These are phyloP conservation scores for Dexiosoma caninum DNA, from an alignment of 2,888 invertebrate species.

Conservation along the genomic window DNA sequence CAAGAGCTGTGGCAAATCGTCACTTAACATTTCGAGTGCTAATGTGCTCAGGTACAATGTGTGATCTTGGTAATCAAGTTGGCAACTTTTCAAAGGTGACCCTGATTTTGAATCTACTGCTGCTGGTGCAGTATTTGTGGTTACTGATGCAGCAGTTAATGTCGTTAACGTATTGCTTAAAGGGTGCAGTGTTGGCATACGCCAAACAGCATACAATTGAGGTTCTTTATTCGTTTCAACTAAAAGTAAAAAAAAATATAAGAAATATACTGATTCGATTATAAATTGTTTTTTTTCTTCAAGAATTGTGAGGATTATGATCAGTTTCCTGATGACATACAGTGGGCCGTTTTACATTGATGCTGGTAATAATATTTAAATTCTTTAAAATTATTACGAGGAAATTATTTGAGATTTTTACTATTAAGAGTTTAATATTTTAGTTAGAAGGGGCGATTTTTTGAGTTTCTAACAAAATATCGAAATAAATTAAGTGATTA, in stretches of 20 bases:
- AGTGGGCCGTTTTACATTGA: not conserved
- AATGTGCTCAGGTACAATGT: constrained; percentile 73
- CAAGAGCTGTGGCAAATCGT: constrained; percentile 82
- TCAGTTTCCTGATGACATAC: not conserved
- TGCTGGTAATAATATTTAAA: too few species aligned
- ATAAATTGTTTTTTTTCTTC: not conserved
- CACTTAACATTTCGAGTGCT: constrained; percentile 76
- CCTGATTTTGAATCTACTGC: constrained; percentile 49
- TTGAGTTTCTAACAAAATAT: too few species aligned
- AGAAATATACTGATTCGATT: not conserved
- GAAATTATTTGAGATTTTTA: too few species aligned
- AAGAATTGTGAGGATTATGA: constrained; percentile 8
- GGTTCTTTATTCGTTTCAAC: constrained; percentile 66
- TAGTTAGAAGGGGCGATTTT: too few species aligned
- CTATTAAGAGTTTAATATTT: too few species aligned
- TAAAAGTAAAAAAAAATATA: constrained; percentile 55
- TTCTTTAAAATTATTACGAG: too few species aligned
- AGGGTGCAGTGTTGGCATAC: constrained; percentile 65
- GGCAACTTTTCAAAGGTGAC: constrained; percentile 70
- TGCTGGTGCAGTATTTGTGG: constrained; percentile 36
- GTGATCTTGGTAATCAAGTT: constrained; percentile 73
- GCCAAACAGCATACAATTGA: constrained; percentile 75
- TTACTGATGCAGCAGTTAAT: constrained; percentile 42
- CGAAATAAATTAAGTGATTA: too few species aligned
- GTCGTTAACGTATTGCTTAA: constrained; percentile 2